phyloP scores from a whole-genome alignment of 2,797 vertebrate genomes.

The Tragopan temminckii region DNA sequence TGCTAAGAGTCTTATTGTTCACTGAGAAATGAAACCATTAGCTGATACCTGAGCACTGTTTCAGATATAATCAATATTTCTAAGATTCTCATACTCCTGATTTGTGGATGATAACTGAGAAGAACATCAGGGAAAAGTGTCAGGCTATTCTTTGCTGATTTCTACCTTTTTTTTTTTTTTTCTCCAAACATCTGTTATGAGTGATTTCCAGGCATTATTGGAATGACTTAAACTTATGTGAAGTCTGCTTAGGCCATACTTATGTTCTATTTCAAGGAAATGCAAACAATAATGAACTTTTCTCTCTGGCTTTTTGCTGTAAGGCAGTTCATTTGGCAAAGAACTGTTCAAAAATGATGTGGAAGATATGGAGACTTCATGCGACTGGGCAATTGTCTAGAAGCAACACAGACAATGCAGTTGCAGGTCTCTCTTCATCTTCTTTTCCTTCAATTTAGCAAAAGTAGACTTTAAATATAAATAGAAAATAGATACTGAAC shows the following conservation, averaged over 20 bases:
- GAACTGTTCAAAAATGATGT: neutral
- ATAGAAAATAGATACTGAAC: neutral
- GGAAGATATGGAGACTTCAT: neutral
- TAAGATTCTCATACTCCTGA: neutral
- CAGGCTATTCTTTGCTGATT: neutral
- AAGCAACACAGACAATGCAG: neutral
- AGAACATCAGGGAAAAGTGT: neutral
- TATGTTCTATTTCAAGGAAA: neutral
- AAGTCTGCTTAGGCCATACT: neutral
- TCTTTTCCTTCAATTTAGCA: neutral
- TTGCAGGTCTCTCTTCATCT: neutral
- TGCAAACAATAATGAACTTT: neutral
- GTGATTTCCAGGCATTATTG: neutral
- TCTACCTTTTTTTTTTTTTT: neutral
- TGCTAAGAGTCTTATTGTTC: neutral
- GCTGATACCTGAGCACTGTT: neutral
- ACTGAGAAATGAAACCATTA: neutral
- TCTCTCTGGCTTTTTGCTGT: neutral
- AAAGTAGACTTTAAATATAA: neutral
- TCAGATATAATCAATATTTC: neutral
- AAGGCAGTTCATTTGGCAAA: neutral
- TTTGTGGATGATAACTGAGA: neutral
- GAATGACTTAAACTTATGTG: neutral
- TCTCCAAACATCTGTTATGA: neutral
- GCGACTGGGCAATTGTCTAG: fast-evolving